Evolutionary conservation across 2,888 invertebrate genomes (phyloP), one percentile per base, ranked within the genome.

Genomic region (Amphipoea lucens): DNA sequence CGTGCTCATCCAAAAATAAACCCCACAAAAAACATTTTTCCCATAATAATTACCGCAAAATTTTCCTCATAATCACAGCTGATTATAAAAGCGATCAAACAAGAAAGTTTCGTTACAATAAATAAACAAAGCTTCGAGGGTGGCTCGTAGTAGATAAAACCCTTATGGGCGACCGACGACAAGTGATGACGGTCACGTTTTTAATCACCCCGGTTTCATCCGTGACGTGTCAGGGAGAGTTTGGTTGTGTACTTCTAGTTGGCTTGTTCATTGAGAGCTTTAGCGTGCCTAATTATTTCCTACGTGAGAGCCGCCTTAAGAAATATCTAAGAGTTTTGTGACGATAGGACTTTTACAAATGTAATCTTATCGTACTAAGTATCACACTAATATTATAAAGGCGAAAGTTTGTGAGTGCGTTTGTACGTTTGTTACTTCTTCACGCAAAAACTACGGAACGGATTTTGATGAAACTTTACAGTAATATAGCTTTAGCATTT

Each of bases 101-200:
- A 88, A 74, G 83, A 87, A 88, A 89, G 88, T 89, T 94, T 91
- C 91, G 90, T 91, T 92, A 91, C 94, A 93, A 95, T 95, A 93
- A 93, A 94, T 92, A 96, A 96, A 95, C 95, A 95, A 94, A 93
- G 92, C 92, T 92, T 92, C 89, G 92, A 91, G 95, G 93, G 94
- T 95, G 96, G 92, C 89, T 90, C 88, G 90, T 90, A 93, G 95
- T 94, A 96, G 96, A 96, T 96, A 96, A 96, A 95, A 96, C 95
- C 96, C 94, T 94, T 94, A 94, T 92, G 94, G 93, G 93, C 90
- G 89, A 87, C 85, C 89, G 93, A 89, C 93, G 96, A 96, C 96
- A 96, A 95, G 94, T 96, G 96, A 97, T 95, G 96, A 96, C 96
- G 96, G 96, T 96, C 96, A 95, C 95, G 96, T 96, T 96, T 97